phyloP scores from a whole-genome alignment of 2,888 invertebrate species.

The Pegoplata infirma region DNA sequence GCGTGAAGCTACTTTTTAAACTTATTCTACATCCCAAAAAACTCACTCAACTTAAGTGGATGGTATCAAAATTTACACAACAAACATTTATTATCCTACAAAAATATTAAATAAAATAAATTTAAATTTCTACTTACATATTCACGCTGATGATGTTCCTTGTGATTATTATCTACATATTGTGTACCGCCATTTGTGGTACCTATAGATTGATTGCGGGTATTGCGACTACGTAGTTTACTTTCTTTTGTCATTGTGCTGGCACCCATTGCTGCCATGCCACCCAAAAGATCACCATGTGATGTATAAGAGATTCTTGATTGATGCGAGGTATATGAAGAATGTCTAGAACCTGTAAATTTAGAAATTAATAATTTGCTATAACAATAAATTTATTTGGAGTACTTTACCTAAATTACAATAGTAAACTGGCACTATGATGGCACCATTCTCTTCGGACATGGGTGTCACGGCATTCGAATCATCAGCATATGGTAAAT shows the following conservation, averaged over 20 bases:
- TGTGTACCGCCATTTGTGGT: constrained; percentile 80
- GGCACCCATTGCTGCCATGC: constrained; percentile 80
- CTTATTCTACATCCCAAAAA: no score
- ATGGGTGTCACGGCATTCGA: constrained; percentile 98
- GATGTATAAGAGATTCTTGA: constrained; percentile 96
- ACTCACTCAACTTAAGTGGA: no score
- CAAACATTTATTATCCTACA: no score
- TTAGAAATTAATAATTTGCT: background rate
- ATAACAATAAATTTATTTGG: background rate
- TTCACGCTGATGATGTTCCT: constrained; percentile 82
- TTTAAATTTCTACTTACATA: constrained; percentile 84
- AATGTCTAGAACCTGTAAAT: constrained; percentile 87
- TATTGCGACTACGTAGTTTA: constrained; percentile 86
- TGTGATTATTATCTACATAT: constrained; percentile 82
- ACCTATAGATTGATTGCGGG: constrained; percentile 84
- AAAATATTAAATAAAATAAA: no score
- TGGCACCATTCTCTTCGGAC: constrained; percentile 98
- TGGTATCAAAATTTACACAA: no score
- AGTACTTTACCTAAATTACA: constrained; percentile 84
- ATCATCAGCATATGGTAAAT: constrained; percentile 97
- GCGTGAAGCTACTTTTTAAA: no score
- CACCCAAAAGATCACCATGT: constrained; percentile 92
- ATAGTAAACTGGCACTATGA: constrained; percentile 94
- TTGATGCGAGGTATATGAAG: constrained; percentile 96
- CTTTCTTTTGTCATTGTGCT: constrained; percentile 88